A percentile compares a stretch with the other conserved stretches of the same genome.
Evolutionary conservation across 2,888 invertebrate species (phyloP).

Genomic region (Leptodirus hochenwartii): DNA sequence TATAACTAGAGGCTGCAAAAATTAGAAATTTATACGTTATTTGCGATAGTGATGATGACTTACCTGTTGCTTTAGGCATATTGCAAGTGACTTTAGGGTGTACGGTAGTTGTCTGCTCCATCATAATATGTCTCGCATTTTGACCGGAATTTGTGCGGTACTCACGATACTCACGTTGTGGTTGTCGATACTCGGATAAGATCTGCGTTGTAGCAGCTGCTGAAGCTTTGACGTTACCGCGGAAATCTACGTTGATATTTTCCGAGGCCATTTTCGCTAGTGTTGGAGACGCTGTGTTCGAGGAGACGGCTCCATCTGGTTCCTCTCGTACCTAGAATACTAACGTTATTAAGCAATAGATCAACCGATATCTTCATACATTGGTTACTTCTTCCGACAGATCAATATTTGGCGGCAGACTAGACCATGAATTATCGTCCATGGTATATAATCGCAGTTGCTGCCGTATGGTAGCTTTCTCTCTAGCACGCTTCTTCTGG

Average conservation of each 20-base stretch:
- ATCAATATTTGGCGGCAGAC: constrained; percentile 33
- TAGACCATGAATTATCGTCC: constrained; percentile 36
- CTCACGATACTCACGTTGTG: constrained; percentile 33
- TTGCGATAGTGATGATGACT: constrained; percentile 9
- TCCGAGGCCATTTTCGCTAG: constrained; percentile 13
- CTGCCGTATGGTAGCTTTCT: constrained; percentile 57
- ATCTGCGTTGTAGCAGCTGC: constrained; percentile 34
- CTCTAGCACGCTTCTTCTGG: constrained; percentile 61
- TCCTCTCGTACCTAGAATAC: constrained; percentile 39
- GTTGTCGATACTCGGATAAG: constrained; percentile 35
- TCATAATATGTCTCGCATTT: constrained; percentile 1
- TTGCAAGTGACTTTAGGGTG: constrained; percentile 39
- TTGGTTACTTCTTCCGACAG: constrained; percentile 16
- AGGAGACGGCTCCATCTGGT: constrained; percentile 54
- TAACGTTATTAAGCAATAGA: constrained; percentile 7
- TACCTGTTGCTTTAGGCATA: constrained; percentile 29
- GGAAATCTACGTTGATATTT: too few relatives aligned
- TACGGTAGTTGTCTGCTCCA: constrained; percentile 21
- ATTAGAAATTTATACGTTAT: constrained; percentile 2
- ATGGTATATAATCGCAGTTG: constrained; percentile 54
- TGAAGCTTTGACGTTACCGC: constrained; percentile 23
- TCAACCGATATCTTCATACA: constrained; percentile 1
- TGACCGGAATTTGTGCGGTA: constrained; percentile 23
- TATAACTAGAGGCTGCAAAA: constrained; percentile 16
- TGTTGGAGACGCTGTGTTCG: constrained; percentile 34